Percentiles rank a stretch among this genome's conserved stretches.
These are phyloP conservation scores for Melanargia galathea DNA, from an alignment of 2,888 invertebrate genomes.

Conservation along the genomic window DNA sequence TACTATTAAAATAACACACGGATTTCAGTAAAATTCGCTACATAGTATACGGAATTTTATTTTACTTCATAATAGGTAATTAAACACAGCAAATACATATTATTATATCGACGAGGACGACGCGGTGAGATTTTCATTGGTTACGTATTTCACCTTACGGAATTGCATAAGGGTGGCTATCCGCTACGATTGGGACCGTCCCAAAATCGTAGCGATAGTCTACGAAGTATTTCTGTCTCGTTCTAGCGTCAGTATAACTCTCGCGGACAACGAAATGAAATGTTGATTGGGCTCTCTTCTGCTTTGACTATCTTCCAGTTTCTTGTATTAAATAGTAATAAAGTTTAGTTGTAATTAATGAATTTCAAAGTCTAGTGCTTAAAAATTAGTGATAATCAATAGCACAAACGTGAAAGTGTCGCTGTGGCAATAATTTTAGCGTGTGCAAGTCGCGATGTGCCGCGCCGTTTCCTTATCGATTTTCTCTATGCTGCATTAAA, in stretches of 20 bases:
- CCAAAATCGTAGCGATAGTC: conserved; percentile 54
- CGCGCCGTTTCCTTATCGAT: conserved; percentile 79
- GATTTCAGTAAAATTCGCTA: no score
- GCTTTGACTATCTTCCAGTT: conserved; percentile 45
- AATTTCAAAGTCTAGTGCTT: conserved; percentile 31
- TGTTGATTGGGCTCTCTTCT: conserved; percentile 54
- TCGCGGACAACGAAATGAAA: conserved; percentile 49
- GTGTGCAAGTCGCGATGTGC: conserved; percentile 63
- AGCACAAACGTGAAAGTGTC: conserved; percentile 55
- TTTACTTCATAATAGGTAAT: neutral
- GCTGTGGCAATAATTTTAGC: conserved; percentile 58
- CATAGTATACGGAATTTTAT: no score
- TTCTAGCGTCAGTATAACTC: conserved; percentile 56
- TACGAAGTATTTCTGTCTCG: conserved; percentile 60
- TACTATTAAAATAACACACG: no score
- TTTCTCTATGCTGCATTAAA: conserved; percentile 80
- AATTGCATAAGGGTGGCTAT: conserved; percentile 46
- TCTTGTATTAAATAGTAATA: conserved; percentile 36
- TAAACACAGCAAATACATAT: neutral
- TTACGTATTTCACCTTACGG: conserved; percentile 30
- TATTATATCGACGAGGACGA: neutral
- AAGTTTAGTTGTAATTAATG: conserved; percentile 36
- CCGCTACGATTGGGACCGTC: conserved; percentile 58
- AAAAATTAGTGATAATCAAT: conserved; percentile 46
- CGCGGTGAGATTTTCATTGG: conserved; percentile 23